Conservation (phyloP, 2,113 vertebrate species). For the Poeciliopsis occidentalis region DNA sequence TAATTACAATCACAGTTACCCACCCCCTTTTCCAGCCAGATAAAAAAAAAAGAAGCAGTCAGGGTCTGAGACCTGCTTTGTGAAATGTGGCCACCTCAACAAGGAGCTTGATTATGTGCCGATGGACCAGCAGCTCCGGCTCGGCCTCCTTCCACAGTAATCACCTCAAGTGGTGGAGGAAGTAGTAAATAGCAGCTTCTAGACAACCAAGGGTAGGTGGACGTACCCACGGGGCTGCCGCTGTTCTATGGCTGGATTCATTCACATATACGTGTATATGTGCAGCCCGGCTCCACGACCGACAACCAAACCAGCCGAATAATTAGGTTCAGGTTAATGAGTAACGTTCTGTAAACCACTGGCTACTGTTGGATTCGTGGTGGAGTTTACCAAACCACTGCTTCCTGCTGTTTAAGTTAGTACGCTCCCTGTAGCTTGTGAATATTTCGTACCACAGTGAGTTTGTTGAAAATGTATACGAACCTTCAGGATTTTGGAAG, state of each 20-base stretch:
- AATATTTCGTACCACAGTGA: background rate
- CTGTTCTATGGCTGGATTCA: slow-evolving; percentile 47
- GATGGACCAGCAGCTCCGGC: slow-evolving; percentile 24
- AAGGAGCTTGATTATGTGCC: slow-evolving; percentile 67
- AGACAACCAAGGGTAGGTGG: slow-evolving; percentile 57
- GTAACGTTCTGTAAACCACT: slow-evolving; percentile 52
- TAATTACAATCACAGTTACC: slow-evolving; percentile 50
- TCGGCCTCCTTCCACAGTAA: slow-evolving; percentile 47
- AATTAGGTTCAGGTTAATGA: slow-evolving; percentile 59
- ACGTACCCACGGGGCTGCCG: slow-evolving; percentile 33
- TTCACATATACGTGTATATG: slow-evolving; percentile 34
- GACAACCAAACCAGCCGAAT: slow-evolving; percentile 29
- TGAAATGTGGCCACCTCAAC: slow-evolving; percentile 53
- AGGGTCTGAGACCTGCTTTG: slow-evolving; percentile 37
- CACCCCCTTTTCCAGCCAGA: slow-evolving; percentile 9
- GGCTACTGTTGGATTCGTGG: slow-evolving; percentile 33
- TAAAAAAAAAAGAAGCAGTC: slow-evolving; percentile 10
- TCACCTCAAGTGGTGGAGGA: slow-evolving; percentile 51
- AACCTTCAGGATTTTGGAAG: too few species aligned
- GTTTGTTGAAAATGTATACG: background rate
- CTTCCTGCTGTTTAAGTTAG: slow-evolving; percentile 19
- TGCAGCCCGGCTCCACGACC: slow-evolving; percentile 10
- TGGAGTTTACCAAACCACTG: slow-evolving; percentile 19
- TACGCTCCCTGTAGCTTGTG: background rate
- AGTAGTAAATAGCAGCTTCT: slow-evolving; percentile 66